Evolutionary conservation across 64 coral and sea anemone genomes (phyloP), one percentile per base, ranked within the genome.

Genomic region (Actinia tenebrosa): DNA sequence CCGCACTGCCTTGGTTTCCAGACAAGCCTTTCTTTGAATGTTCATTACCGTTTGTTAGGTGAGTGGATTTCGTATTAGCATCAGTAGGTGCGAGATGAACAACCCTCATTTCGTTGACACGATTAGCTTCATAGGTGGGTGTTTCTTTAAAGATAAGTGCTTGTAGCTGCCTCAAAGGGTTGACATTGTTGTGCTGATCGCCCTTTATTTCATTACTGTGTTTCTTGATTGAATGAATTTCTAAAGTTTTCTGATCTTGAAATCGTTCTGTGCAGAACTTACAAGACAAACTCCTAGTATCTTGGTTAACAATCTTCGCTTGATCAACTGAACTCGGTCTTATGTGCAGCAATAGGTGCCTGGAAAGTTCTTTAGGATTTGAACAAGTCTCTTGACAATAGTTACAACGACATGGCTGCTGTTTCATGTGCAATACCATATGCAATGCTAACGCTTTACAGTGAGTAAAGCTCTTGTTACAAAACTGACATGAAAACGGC

Each of bases 61-160:
- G 69, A 75, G 25, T 8, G 25, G 10, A 10, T 75, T 15, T 42
- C 10, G 69, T 15, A 26, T 75, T 75, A 42, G 23, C 11, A 14
- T 81, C 45, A 8, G 44, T 53, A 19, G 14, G 22, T 16, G 22
- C n/a, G 14, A 4, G 79, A 18, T 16, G 46, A 2, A n/a, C 50
- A 53, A 23, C 42, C 14, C 79, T 81, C 79, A 81, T 81, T 50
- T 81, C 44, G 3, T n/a, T 81, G 79, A 81, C 79, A 17, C 79
- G 45, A 81, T 50, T 81, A 15, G 79, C 79, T 81, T 81, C 83
- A 45, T 61, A 85, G 16, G 83, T 61, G 5, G 83, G 83, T 26
- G 83, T 85, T 85, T 85, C 83, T 26, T 85, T 85, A 22, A 85
- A 85, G 9, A 85, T 85, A 5, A 85, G 60, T 6, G 83, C 83